Evolutionary conservation across 2,113 vertebrate species (phyloP).

Genomic region (Benitochromis conjunctus): DNA sequence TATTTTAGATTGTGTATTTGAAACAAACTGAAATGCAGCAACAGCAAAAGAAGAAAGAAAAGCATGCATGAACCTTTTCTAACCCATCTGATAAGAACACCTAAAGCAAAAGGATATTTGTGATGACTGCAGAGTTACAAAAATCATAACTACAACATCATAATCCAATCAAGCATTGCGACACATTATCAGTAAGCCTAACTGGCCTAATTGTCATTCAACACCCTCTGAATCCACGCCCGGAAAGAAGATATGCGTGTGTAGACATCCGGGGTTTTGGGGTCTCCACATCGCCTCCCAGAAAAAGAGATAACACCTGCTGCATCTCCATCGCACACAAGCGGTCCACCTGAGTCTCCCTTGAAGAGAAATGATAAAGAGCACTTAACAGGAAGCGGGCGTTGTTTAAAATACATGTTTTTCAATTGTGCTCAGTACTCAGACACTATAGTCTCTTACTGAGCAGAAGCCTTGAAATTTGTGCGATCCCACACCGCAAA

Average conservation of each 20-base stretch:
- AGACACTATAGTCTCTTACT: neutral
- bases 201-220: slow-evolving; percentile 12
- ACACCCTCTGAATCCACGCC: slow-evolving; percentile 31
- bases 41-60: neutral
- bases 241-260: slow-evolving; percentile 44
- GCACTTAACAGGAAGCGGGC: neutral
- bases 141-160: neutral
- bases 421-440: neutral
- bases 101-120: neutral
- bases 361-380: neutral
- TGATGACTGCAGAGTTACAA: neutral
- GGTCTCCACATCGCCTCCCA: slow-evolving; percentile 35
- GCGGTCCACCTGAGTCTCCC: slow-evolving; percentile 84
- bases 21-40: neutral
- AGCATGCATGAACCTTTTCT: neutral
- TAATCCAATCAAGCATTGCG: neutral
- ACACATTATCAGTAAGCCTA: neutral
- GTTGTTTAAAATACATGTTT: neutral
- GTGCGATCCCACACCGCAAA: slow-evolving; percentile 36
- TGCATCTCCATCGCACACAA: slow-evolving; percentile 75
- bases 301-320: slow-evolving; percentile 83
- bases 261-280: slow-evolving; percentile 66
- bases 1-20: neutral
- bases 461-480: neutral
- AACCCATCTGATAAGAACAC: neutral